A percentile compares a stretch with the other conserved stretches of the same genome.
phyloP scores from a whole-genome alignment of 2,797 vertebrate genomes.

The Yasuhikotakia modesta region DNA sequence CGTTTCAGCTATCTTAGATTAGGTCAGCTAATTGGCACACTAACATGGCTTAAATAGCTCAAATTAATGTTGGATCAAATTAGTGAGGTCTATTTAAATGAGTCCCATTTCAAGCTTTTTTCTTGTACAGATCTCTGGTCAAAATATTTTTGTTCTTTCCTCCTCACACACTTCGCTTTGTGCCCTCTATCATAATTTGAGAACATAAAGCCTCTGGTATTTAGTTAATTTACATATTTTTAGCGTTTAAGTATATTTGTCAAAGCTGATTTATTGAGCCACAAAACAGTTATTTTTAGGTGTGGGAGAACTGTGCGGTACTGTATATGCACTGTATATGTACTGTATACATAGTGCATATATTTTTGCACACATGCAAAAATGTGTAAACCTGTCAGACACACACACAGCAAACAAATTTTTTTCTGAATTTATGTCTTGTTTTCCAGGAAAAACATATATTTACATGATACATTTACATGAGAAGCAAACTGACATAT shows the following conservation, averaged over 20 bases:
- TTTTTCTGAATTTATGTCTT: neutral
- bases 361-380: neutral
- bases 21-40: slow-evolving; percentile 58
- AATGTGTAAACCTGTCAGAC: neutral
- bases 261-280: slow-evolving; percentile 26
- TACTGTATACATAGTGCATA: neutral
- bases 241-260: slow-evolving; percentile 28
- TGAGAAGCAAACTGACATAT: neutral
- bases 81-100: slow-evolving; percentile 52
- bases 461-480: neutral
- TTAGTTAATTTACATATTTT: slow-evolving; percentile 34
- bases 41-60: slow-evolving; percentile 59
- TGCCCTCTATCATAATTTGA: slow-evolving; percentile 15
- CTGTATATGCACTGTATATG: too few relatives aligned
- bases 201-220: slow-evolving; percentile 1
- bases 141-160: slow-evolving; percentile 20
- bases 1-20: slow-evolving; percentile 47
- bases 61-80: slow-evolving; percentile 59
- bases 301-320: neutral
- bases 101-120: slow-evolving; percentile 54
- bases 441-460: neutral
- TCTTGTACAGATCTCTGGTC: slow-evolving; percentile 5
- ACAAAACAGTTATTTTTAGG: slow-evolving; percentile 20
- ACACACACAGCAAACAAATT: neutral
- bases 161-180: neutral